These are phyloP conservation scores for Notothenia rossii DNA, from an alignment of 2,113 vertebrate genomes.

Conservation along the genomic window DNA sequence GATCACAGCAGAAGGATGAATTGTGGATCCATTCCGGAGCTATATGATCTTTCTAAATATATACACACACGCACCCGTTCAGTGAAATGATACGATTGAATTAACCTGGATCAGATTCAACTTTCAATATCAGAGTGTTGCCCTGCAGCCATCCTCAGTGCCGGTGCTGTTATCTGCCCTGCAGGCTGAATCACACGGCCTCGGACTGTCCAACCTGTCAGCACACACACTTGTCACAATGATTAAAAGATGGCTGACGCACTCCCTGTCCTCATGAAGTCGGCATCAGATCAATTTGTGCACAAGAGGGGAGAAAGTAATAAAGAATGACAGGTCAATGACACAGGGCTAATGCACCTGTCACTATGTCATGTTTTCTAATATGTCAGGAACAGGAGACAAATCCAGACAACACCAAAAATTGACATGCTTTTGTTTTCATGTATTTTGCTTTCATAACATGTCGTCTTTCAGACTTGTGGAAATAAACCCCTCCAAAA, in stretches of 20 bases:
- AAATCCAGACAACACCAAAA: not conserved
- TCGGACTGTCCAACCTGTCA: conserved; percentile 41
- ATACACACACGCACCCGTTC: not conserved
- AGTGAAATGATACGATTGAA: conserved; percentile 29
- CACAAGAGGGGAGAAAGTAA: not conserved
- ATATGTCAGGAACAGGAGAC: conserved; percentile 2
- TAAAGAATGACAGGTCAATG: conserved; percentile 1
- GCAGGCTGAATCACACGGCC: conserved; percentile 45
- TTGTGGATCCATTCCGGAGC: conserved; percentile 1
- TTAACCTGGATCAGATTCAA: conserved; percentile 43
- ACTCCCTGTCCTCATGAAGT: conserved; percentile 25
- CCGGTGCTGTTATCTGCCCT: conserved; percentile 41
- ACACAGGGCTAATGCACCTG: not conserved
- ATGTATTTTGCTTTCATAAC: too few species aligned
- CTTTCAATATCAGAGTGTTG: conserved; percentile 13
- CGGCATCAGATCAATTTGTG: conserved; percentile 20
- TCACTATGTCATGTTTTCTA: conserved; percentile 1
- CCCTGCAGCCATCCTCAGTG: conserved; percentile 15
- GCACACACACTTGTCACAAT: conserved; percentile 36
- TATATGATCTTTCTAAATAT: conserved; percentile 7
- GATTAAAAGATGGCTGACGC: conserved; percentile 64
- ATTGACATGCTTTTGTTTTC: too few species aligned
- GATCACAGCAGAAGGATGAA: conserved; percentile 23
- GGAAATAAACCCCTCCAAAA: too few species aligned
- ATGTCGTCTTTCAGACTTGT: too few species aligned